These are phyloP conservation scores for Eulemur albifrons DNA, from an alignment of 2,797 vertebrate species.

Conservation along the genomic window DNA sequence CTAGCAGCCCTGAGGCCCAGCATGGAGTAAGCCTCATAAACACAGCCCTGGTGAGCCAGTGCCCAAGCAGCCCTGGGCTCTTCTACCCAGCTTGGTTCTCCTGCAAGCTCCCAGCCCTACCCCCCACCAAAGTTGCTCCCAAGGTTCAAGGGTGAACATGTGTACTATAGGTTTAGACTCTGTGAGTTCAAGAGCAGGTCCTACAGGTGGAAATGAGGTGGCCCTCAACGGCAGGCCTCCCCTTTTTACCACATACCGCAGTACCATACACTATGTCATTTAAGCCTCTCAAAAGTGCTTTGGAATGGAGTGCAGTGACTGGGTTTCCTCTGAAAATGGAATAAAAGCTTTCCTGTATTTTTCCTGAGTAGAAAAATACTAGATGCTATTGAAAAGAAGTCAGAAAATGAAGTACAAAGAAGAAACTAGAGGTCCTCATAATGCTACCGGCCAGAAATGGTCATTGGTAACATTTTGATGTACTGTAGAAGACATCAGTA, in stretches of 20 bases:
- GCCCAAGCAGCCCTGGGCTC: background rate
- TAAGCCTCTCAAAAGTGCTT: background rate
- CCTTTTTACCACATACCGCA: background rate
- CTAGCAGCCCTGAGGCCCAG: constrained; percentile 44
- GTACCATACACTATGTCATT: background rate
- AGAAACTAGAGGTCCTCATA: background rate
- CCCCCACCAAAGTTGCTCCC: background rate
- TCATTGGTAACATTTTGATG: background rate
- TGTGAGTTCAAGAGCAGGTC: background rate
- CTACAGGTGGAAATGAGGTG: background rate
- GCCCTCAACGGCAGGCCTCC: background rate
- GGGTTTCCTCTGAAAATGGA: background rate
- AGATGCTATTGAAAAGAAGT: constrained; percentile 10
- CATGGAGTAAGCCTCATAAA: constrained; percentile 65
- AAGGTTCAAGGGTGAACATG: background rate
- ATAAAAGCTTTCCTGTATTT: background rate
- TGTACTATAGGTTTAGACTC: background rate
- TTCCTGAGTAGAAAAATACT: background rate
- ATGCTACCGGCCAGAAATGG: background rate
- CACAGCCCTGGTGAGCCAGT: constrained; percentile 14
- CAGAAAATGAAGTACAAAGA: constrained; percentile 15
- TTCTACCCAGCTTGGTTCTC: background rate
- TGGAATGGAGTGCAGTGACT: background rate
- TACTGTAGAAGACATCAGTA: background rate
- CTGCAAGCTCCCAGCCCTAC: background rate